A percentile compares a stretch with the other conserved stretches of the same genome.
These are phyloP conservation scores for Melipona beecheii DNA, from an alignment of 2,888 invertebrate species.

Conservation along the genomic window DNA sequence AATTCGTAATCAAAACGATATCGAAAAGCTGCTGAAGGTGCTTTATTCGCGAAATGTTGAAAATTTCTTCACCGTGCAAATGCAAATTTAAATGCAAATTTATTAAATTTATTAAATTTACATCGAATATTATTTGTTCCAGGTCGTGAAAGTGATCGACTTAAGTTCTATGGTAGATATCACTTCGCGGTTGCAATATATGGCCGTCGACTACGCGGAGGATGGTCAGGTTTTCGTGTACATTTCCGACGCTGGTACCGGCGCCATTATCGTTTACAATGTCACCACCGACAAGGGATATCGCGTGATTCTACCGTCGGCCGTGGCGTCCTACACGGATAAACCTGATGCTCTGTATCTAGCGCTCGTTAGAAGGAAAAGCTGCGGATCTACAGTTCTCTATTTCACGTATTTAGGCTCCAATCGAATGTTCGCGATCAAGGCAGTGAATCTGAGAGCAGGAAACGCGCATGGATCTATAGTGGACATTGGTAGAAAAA, in stretches of 20 bases:
- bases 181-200: constrained; percentile 88
- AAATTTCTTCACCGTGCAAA: too few relatives aligned
- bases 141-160: constrained; percentile 87
- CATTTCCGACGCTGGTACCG: constrained; percentile 88
- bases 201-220: constrained; percentile 88
- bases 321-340: constrained; percentile 81
- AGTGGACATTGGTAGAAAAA: constrained; percentile 86
- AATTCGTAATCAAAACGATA: too few relatives aligned
- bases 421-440: constrained; percentile 86
- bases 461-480: constrained; percentile 86
- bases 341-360: constrained; percentile 87
- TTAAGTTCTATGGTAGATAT: constrained; percentile 86
- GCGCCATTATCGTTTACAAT: constrained; percentile 86
- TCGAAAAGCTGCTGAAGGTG: too few relatives aligned
- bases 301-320: constrained; percentile 86
- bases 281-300: constrained; percentile 85
- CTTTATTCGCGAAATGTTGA: too few relatives aligned
- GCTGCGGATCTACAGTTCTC: constrained; percentile 84
- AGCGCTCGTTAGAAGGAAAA: constrained; percentile 84
- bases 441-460: constrained; percentile 85
- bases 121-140: neutral
- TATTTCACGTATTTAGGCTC: constrained; percentile 87
- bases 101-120: too few relatives aligned
- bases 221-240: constrained; percentile 87
- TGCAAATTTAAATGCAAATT: too few relatives aligned